Base-by-base conservation (phyloP, 2,888 invertebrate genomes). In the Anodontia alba region DNA sequence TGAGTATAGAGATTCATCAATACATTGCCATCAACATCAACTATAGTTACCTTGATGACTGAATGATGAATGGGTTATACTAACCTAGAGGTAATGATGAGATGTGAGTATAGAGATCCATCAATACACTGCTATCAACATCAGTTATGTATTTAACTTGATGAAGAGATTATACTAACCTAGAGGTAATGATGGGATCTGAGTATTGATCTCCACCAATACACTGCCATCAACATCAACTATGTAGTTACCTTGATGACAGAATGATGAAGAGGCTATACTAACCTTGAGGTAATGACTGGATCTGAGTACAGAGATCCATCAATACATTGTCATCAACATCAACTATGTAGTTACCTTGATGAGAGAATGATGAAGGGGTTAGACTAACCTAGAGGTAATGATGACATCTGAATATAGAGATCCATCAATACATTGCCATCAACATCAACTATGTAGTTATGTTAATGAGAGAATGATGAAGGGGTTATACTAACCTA, bases 101-200 rank as follows among this genome's bases (percentile, higher is more conserved):
- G 73, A 96, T 96, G 96, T 99, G 99, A 80, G 97, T 98, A 94
- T 97, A 99, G n/a, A 98, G 96, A 95, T 99, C 99, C 88, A 99
- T 96, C 88, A 98, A 95, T 17, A 96, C 95, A 93, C 98, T 99
- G 15, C 94, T 98, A 95, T 99, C 99, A 5, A 97, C 98, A 95
- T 99, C 99, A 29, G 97, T 97, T 86, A 99, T 95, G 94, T 99
- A 99, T 95, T 99, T 99, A 66, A n/a, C n/a, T n/a, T n/a, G n/a
- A n/a, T n/a, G n/a, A 42, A 15, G 42, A 15, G 7, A 42, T 42
- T 70, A 23, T n/a, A 46, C 84, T 77, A 78, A 94, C 95, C 95
- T 20, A 95, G 89, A 23, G 95, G 95, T 38, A 95, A 85, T 1
- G 95, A 95, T 1, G 96, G 95, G 73, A 96, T 96, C 96, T 99